Conservation (phyloP, 2,797 vertebrate genomes). For the Anguilla marmorata region DNA sequence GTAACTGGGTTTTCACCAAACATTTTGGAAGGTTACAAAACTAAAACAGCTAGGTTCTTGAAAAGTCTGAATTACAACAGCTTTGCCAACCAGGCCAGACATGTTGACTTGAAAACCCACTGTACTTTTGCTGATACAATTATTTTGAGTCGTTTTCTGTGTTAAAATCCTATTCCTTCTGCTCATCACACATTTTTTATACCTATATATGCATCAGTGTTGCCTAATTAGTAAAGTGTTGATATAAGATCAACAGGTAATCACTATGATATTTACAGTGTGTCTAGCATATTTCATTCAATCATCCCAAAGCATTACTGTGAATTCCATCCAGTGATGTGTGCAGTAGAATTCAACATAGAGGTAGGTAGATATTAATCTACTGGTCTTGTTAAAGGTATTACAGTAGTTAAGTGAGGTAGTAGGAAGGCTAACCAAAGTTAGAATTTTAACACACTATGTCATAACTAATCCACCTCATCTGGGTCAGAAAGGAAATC, state of each 20-base stretch:
- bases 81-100: no score
- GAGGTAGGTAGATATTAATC: neutral
- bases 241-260: neutral
- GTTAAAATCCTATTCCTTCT: no score
- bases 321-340: neutral
- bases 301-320: neutral
- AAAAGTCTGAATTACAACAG: neutral
- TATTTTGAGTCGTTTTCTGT: neutral
- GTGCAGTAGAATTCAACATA: neutral
- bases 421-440: neutral
- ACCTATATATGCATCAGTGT: neutral
- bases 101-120: no score
- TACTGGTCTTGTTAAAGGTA: neutral
- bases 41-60: neutral
- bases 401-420: neutral
- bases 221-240: neutral
- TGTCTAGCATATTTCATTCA: neutral
- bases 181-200: neutral
- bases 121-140: neutral
- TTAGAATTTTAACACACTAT: neutral
- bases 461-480: neutral
- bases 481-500: neutral
- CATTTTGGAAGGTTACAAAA: neutral
- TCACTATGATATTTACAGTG: neutral
- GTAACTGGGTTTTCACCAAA: no score